Evolutionary conservation across 2,113 vertebrate genomes (phyloP), one percentile per base, ranked within the genome.

Genomic region (Myotis yumanensis): DNA sequence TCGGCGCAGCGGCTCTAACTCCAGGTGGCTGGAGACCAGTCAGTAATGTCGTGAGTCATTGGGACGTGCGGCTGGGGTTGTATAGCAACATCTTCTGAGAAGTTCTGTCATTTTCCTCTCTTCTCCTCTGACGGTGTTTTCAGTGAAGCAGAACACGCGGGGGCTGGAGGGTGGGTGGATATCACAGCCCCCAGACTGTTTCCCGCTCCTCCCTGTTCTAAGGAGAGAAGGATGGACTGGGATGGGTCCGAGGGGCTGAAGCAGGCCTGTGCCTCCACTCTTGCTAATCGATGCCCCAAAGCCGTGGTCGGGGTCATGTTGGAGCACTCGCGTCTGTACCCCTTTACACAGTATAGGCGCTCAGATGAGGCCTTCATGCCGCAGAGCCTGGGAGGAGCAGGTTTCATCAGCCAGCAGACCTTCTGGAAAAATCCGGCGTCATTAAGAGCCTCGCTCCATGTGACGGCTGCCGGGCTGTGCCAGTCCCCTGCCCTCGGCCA

Each of bases 161-260:
- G 72, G n/a, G 86, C 18, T 15, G 32, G 46, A 52, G 90, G 57
- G 83, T 17, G 28, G 16, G 95, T 76, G 37, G 86, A 66, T 94
- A 95, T 93, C 94, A 81, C 94, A 91, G 95, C 91, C 68, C 94
- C 68, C 62, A 3, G 91, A 68, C 59, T 64, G 68, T 95, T 62
- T 16, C 94, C 66, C 59, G 86, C 89, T 96, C 88, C 59, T 69
- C 72, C 80, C 1, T 2, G 22, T 76, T 93, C 64, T 35, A 9
- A 52, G 95, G 96, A 94, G 86, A 95, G 52, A 97, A 96, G 79
- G 90, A 93, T 89, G 91, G 97, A 97, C 96, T 71, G 25, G 16
- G 85, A 59, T 37, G 57, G 92, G 94, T 86, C 95, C 9, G 7
- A n/a, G 90, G 0, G 14, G 83, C 79, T 90, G 86, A 30, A 93